Evolutionary conservation across 2,113 vertebrate species (phyloP).

Genomic region (Psammodynastes pulverulentus): DNA sequence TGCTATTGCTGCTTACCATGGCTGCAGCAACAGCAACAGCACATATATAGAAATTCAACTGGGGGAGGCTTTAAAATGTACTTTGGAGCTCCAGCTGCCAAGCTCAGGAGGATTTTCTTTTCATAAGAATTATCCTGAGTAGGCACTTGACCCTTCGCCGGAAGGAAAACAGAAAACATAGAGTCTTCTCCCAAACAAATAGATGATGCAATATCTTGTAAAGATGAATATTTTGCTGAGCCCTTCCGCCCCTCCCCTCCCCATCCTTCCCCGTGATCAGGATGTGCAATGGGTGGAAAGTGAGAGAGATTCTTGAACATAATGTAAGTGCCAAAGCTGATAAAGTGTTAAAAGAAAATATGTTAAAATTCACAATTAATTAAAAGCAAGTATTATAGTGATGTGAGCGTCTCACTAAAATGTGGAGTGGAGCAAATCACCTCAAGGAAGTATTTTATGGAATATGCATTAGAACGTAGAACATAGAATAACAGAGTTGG

Average conservation of each 20-base stretch:
- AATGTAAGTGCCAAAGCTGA: background rate
- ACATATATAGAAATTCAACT: background rate
- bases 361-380: background rate
- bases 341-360: background rate
- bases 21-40: background rate
- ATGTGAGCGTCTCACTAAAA: conserved; percentile 57
- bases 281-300: background rate
- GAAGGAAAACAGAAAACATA: rapidly evolving
- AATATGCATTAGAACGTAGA: background rate
- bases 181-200: conserved; percentile 22
- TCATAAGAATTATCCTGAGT: conserved; percentile 31
- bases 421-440: conserved; percentile 48
- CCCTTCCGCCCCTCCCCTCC: too few species aligned
- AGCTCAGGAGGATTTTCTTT: conserved; percentile 31
- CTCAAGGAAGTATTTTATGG: conserved; percentile 43
- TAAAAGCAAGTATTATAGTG: conserved; percentile 51
- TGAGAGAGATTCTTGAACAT: background rate
- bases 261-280: background rate
- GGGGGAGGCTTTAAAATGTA: conserved; percentile 2
- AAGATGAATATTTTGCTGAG: conserved; percentile 24
- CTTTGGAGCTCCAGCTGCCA: conserved; percentile 21
- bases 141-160: conserved; percentile 17
- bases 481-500: too few species aligned
- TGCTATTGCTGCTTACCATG: too few species aligned
- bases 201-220: conserved; percentile 34